These are phyloP conservation scores for Tetraodon nigroviridis DNA, from an alignment of 2,113 vertebrate species.

Conservation along the genomic window DNA sequence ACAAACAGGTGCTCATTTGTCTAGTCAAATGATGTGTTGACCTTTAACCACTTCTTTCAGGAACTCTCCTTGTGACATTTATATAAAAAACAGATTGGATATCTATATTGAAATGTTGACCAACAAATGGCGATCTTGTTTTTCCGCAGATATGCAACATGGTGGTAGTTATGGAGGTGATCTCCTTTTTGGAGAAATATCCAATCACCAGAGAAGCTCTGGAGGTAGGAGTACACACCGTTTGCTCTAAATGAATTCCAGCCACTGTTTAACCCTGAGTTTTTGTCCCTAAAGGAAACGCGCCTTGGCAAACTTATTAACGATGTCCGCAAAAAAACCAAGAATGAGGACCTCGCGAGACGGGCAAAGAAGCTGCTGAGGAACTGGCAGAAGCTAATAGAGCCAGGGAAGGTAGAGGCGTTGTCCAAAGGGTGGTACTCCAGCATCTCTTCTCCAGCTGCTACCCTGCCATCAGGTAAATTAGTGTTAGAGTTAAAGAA, in stretches of 20 bases:
- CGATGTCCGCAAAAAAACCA: conserved; percentile 90
- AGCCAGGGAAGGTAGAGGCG: conserved; percentile 76
- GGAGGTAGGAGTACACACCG: conserved; percentile 76
- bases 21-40: conserved; percentile 56
- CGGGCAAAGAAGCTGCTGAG: conserved; percentile 89
- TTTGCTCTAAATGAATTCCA: neutral
- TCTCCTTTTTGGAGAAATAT: conserved; percentile 94
- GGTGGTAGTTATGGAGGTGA: conserved; percentile 93
- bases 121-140: neutral
- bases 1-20: conserved; percentile 67
- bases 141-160: conserved; percentile 90
- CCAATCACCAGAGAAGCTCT: conserved; percentile 98
- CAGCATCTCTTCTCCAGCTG: conserved; percentile 63
- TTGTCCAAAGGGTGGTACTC: conserved; percentile 75
- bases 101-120: neutral
- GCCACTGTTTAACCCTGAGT: neutral
- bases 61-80: conserved; percentile 1
- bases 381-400: conserved; percentile 91
- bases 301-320: conserved; percentile 94
- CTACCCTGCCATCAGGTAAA: conserved; percentile 60
- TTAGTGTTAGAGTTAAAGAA: conserved; percentile 78
- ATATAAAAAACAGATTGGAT: neutral
- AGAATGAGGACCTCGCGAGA: conserved; percentile 90
- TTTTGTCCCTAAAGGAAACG: conserved; percentile 79
- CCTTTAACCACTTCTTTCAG: neutral